Base-by-base conservation (phyloP, 2,113 vertebrate genomes). In the Thryonomys swinderianus region DNA sequence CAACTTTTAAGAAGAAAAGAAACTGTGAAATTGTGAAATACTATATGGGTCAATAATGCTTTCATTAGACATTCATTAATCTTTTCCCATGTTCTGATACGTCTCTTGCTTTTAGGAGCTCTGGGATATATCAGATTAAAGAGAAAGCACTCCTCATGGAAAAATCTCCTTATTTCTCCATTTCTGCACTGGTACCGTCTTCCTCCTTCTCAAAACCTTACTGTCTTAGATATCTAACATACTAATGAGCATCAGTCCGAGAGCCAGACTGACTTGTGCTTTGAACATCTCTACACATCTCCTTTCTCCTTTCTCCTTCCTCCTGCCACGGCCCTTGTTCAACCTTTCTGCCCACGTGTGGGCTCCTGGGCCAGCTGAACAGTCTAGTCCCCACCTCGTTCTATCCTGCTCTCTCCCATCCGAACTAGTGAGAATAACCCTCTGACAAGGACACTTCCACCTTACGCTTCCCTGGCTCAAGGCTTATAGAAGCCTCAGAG, bases 271-370 rank as follows among this genome's bases (percentile, higher is more conserved):
- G 42, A 37, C 32, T 25, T 34, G 40, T 48, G 27, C 64, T 69
- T 4, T 91, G 14, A 64, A 23, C 34, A 37, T 48, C 57, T 91
- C 42, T 18, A 78, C 37, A 25, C 2, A 23, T 64, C 42, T n/a
- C n/a, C n/a, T n/a, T n/a, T n/a, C 5, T 74, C 48, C 57, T 85
- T 66, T 81, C 69, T 7, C 30, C 64, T 69, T 84, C 84, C 62
- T 61, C n/a, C 21, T 23, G 55, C 51, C 17, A 48, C 13, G 34
- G 59, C 30, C 30, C 21, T 40, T 10, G n/a, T 45, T 40, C 32
- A 48, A 18, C 20, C 5, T 12, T 61, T 34, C n/a, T 78, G n/a
- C 61, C 69, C 5, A 30, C 5, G 2, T 1, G 0, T 20, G 2
- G 32, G 42, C 40, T 90, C 66, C 34, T 30, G 11, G n/a, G 67